Evolutionary conservation across 2,113 vertebrate genomes (phyloP).

Genomic region (Cryptomyrus ogoouensis): DNA sequence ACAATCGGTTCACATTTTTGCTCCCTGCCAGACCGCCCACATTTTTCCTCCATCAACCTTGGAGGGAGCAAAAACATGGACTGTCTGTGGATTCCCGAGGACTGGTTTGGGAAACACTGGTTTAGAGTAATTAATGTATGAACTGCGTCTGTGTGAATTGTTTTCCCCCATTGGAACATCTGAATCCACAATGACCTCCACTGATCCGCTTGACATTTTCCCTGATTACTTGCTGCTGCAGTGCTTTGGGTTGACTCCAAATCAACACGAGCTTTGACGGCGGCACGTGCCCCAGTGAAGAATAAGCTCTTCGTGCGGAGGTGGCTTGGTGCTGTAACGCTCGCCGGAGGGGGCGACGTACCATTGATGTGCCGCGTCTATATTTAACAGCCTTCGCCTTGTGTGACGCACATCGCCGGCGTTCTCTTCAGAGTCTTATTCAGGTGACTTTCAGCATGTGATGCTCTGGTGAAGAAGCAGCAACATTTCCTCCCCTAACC

Average conservation of each 20-base stretch:
- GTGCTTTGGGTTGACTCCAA: neutral
- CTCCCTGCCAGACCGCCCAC: too few relatives aligned
- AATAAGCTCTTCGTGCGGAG: neutral
- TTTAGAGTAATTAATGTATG: neutral
- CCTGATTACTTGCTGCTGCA: neutral
- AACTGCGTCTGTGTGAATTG: neutral
- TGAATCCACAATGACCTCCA: neutral
- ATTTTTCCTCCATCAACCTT: too few relatives aligned
- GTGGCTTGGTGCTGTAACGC: neutral
- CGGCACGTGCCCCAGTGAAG: neutral
- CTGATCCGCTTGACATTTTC: neutral
- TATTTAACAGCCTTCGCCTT: neutral
- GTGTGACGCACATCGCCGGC: conserved; percentile 3
- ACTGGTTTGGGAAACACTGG: neutral
- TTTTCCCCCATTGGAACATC: neutral
- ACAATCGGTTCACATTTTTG: neutral
- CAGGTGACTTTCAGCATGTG: conserved; percentile 2
- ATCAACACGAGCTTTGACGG: neutral
- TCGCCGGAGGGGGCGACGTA: neutral
- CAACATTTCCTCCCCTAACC: neutral
- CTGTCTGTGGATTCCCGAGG: neutral
- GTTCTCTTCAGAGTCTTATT: neutral
- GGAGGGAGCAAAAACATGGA: too few relatives aligned
- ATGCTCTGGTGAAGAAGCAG: neutral
- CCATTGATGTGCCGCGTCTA: neutral